A percentile compares a stretch with the other conserved stretches of the same genome.
These are phyloP conservation scores for Galaxias olidus DNA, from an alignment of 2,797 vertebrate species.

Conservation along the genomic window DNA sequence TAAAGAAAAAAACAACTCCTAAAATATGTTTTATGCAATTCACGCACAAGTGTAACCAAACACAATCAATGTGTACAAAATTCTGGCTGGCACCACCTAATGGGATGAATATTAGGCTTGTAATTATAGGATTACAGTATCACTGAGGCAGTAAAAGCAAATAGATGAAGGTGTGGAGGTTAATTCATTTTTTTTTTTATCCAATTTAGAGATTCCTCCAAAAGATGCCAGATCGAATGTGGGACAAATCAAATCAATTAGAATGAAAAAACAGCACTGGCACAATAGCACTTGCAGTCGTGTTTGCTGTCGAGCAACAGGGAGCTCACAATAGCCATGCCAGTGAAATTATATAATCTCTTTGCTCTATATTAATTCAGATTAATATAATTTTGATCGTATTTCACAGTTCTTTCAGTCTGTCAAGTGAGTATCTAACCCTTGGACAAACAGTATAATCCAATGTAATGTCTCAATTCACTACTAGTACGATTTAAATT, in stretches of 20 bases:
- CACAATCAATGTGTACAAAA: constrained; percentile 20
- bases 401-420: too few relatives aligned
- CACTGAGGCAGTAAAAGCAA: constrained; percentile 14
- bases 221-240: constrained; percentile 27
- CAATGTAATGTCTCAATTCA: too few relatives aligned
- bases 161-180: constrained; percentile 21
- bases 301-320: too few relatives aligned
- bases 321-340: too few relatives aligned
- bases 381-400: too few relatives aligned
- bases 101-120: constrained; percentile 17
- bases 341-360: too few relatives aligned
- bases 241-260: constrained; percentile 20
- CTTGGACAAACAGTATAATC: too few relatives aligned
- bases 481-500: too few relatives aligned
- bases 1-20: constrained; percentile 11
- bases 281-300: constrained; percentile 7
- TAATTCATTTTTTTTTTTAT: constrained; percentile 31
- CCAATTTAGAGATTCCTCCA: constrained; percentile 30
- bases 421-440: too few relatives aligned
- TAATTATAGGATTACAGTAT: constrained; percentile 19
- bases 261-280: constrained; percentile 2
- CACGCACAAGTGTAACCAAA: constrained; percentile 18
- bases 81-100: constrained; percentile 19
- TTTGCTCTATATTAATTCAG: too few relatives aligned
- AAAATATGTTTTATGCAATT: constrained; percentile 7